phyloP scores from a whole-genome alignment of 2,888 invertebrate species.

The Sisyra nigra region DNA sequence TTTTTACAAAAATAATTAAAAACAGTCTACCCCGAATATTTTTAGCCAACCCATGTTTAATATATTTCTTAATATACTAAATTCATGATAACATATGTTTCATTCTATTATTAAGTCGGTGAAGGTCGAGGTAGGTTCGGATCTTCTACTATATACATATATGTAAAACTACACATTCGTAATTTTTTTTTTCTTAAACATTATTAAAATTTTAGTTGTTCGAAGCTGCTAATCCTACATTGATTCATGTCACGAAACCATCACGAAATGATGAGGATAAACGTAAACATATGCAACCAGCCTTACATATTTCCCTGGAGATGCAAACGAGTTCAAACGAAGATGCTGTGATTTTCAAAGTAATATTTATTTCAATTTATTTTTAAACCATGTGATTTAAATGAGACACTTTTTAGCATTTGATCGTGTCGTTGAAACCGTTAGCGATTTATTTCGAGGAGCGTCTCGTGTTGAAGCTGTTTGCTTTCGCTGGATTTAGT shows the following conservation, averaged over 20 bases:
- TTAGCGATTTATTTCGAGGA: constrained; percentile 82
- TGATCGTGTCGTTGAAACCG: constrained; percentile 67
- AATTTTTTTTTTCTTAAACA: not conserved
- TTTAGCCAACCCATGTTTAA: too few relatives aligned
- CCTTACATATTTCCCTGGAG: constrained; percentile 66
- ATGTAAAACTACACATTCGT: too few relatives aligned
- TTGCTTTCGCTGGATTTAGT: constrained; percentile 40
- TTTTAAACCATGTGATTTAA: not conserved
- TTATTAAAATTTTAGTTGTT: constrained; percentile 41
- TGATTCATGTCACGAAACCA: constrained; percentile 52
- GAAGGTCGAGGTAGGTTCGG: too few relatives aligned
- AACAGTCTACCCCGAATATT: too few relatives aligned
- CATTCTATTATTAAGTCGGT: too few relatives aligned
- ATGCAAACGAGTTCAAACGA: constrained; percentile 47
- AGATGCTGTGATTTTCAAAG: constrained; percentile 75
- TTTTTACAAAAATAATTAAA: too few relatives aligned
- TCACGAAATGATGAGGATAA: constrained; percentile 30
- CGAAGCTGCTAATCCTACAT: constrained; percentile 70
- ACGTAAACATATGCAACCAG: constrained; percentile 36
- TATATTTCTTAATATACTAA: too few relatives aligned
- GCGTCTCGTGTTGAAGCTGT: constrained; percentile 55
- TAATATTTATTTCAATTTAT: constrained; percentile 20
- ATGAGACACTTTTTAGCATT: constrained; percentile 33
- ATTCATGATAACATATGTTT: too few relatives aligned
- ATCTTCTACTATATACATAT: too few relatives aligned